These are phyloP conservation scores for Melanotaenia duboulayi DNA, from an alignment of 2,113 vertebrate genomes.

Conservation along the genomic window DNA sequence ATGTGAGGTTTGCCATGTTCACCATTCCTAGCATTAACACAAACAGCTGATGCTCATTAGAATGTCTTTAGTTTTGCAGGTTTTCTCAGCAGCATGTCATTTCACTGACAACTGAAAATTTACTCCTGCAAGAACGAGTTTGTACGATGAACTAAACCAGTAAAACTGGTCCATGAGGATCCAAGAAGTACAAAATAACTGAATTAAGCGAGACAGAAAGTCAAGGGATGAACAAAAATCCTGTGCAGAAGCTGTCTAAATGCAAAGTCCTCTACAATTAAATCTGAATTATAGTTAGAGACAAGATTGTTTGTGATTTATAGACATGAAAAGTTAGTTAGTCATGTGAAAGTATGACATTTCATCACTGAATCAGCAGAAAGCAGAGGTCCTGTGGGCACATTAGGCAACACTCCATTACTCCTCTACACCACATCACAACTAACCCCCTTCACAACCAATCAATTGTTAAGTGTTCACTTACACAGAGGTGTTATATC, in stretches of 20 bases:
- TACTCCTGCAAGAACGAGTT: not conserved
- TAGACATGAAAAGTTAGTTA: not conserved
- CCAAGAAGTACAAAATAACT: not conserved
- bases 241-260: not conserved
- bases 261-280: not conserved
- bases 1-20: not conserved
- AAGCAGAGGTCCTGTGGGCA: slow-evolving; percentile 10
- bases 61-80: not conserved
- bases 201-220: not conserved
- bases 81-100: not conserved
- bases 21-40: not conserved
- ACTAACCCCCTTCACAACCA: slow-evolving; percentile 37
- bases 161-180: not conserved
- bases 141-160: not conserved
- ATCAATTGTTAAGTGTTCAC: slow-evolving; percentile 19
- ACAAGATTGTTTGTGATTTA: slow-evolving; percentile 1
- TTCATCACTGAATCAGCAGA: slow-evolving; percentile 40
- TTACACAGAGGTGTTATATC: slow-evolving; percentile 43
- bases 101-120: not conserved
- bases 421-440: slow-evolving; percentile 26
- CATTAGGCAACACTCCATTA: slow-evolving; percentile 9
- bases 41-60: not conserved
- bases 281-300: not conserved
- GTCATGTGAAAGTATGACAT: slow-evolving; percentile 23
- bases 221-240: no score